phyloP scores from a whole-genome alignment of 1,140 invertebrate genomes.

The Physella acuta region DNA sequence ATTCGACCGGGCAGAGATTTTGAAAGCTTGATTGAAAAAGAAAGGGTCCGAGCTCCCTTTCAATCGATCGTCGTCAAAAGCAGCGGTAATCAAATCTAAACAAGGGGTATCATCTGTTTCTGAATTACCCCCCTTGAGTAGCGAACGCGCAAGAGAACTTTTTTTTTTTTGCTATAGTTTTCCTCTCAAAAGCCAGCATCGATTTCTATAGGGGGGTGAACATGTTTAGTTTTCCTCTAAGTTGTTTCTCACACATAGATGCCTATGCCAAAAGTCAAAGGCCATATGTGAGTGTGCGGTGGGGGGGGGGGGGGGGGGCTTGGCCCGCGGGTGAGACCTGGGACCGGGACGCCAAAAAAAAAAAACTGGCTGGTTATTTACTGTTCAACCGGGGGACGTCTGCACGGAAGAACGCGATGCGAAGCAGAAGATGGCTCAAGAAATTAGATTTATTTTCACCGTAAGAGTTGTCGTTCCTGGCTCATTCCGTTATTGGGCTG shows the following conservation, averaged over 20 bases:
- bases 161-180: background rate
- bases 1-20: background rate
- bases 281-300: too few relatives aligned
- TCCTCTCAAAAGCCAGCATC: background rate
- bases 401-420: too few relatives aligned
- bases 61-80: slow-evolving; percentile 13
- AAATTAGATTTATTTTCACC: too few relatives aligned
- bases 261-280: background rate
- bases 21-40: slow-evolving; percentile 11
- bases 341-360: too few relatives aligned
- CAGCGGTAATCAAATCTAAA: slow-evolving; percentile 21
- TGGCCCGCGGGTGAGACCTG: too few relatives aligned
- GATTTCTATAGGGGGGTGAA: background rate
- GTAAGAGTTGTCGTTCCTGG: too few relatives aligned
- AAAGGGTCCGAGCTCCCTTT: slow-evolving; percentile 1
- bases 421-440: too few relatives aligned
- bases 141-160: background rate
- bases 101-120: slow-evolving; percentile 17
- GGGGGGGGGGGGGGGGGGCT: too few relatives aligned
- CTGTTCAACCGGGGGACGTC: too few relatives aligned
- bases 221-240: background rate
- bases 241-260: background rate
- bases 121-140: slow-evolving; percentile 11
- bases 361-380: too few relatives aligned
- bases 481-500: too few relatives aligned